phyloP scores from a whole-genome alignment of 1,140 invertebrate species.

The Oryctes rhinoceros region DNA sequence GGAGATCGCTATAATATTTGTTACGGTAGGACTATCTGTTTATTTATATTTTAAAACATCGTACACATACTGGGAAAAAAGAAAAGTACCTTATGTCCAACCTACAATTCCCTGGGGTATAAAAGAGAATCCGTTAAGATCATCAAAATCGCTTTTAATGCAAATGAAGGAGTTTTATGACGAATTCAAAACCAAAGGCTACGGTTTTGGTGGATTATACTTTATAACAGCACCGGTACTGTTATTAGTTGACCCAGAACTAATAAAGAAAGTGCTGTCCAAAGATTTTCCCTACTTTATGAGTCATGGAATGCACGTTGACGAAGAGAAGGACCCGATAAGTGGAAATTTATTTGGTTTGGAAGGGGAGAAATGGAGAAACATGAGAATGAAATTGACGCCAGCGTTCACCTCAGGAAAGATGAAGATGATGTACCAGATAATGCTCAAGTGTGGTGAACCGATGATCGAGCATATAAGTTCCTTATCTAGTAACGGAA shows the following conservation, averaged over 20 bases:
- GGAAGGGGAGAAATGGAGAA: conserved; percentile 62
- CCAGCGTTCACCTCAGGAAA: conserved; percentile 55
- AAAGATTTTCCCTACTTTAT: conserved; percentile 63
- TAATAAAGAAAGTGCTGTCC: conserved; percentile 60
- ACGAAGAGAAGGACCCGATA: conserved; percentile 61
- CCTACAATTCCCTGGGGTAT: conserved; percentile 46
- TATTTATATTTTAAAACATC: conserved; percentile 15
- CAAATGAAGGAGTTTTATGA: conserved; percentile 38
- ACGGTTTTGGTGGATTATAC: conserved; percentile 46
- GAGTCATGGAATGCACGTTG: conserved; percentile 59
- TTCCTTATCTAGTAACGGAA: background rate
- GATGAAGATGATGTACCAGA: conserved; percentile 28
- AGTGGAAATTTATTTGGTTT: conserved; percentile 62
- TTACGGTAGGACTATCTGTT: background rate
- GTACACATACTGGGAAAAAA: conserved; percentile 43
- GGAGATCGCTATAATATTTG: background rate
- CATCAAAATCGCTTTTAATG: conserved; percentile 11
- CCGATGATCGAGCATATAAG: background rate
- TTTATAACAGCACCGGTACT: conserved; percentile 40
- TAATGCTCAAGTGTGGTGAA: background rate
- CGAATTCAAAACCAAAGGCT: conserved; percentile 44
- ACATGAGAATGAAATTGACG: conserved; percentile 60
- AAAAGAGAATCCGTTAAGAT: conserved; percentile 36
- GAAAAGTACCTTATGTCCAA: conserved; percentile 33
- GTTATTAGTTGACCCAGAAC: conserved; percentile 59